phyloP scores from a whole-genome alignment of 1,140 invertebrate genomes.

The Hydropsyche tenuis region DNA sequence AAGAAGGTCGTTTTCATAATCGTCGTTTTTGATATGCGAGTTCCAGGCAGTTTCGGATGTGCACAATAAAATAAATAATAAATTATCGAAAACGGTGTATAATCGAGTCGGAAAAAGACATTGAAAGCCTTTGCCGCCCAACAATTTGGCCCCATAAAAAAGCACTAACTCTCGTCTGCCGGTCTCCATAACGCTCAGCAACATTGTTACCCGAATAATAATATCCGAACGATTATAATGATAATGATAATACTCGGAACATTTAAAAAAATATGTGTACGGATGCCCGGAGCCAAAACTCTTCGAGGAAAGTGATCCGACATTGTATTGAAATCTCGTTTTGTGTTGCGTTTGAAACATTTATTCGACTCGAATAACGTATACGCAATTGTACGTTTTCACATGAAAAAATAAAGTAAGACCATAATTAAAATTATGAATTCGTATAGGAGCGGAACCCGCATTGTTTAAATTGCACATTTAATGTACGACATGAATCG shows the following conservation, averaged over 20 bases:
- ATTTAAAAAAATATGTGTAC: not conserved
- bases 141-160: conserved; percentile 34
- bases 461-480: conserved; percentile 4
- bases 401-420: not conserved
- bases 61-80: not conserved
- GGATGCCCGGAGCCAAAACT: not conserved
- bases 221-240: conserved; percentile 12
- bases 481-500: not conserved
- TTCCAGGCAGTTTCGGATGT: no score
- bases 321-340: not conserved
- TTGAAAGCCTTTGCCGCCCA: not conserved
- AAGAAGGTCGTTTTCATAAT: no score
- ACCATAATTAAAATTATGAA: not conserved
- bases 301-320: not conserved
- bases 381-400: not conserved
- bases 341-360: not conserved
- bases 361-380: no score
- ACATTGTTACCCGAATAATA: conserved; percentile 5
- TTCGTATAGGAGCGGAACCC: conserved; percentile 17
- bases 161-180: conserved; percentile 18
- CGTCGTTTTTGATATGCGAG: no score
- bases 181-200: not conserved
- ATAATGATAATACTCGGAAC: conserved; percentile 14
- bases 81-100: conserved; percentile 10
- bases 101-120: conserved; percentile 14